Base-by-base conservation (phyloP, 2,888 invertebrate genomes). In the Epinotia nisella region DNA sequence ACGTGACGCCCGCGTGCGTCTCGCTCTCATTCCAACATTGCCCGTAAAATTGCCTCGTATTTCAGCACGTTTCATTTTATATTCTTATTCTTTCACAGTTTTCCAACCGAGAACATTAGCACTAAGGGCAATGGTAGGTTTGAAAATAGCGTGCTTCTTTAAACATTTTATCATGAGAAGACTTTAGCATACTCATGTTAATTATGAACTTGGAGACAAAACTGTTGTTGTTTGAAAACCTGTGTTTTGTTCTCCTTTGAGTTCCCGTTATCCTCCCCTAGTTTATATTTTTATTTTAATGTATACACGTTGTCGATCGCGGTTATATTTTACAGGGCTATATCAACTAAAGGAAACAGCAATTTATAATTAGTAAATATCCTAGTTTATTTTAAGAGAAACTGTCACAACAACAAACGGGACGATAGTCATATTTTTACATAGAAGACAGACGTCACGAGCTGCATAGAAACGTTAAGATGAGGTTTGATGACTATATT, bases 1-100 rank as follows among this genome's bases (percentile, higher is more conserved):
- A 75, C 74, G 76, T 78, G 89, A 87, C 90, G 89, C 88, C 90
- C 79, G 80, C 77, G 76, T 74, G 71, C 74, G 68, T 74, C 75
- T 77, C 73, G 71, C 67, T 74, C 72, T 74, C 78, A 67, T 76
- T 79, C 77, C 77, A 75, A 77, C 74, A 76, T 74, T 76, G 72
- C 71, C 67, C 75, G 71, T 73, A 75, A 64, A 73, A 51, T 13
- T 4, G 29, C 29, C 24, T 61, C 9, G 53, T 62, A 68, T 58
- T 58, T 55, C 66, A 13, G n/a, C 2, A 17, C 4, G 13, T 19
- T 11, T 59, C 58, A 17, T 58, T 41, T n/a, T 49, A 15, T 49
- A 49, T n/a, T 35, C 53, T 19, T 19, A 11, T 21, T 49, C 21
- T 51, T 9, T 21, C 19, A 55, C 10, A 35, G 65, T 55, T 49